phyloP scores from a whole-genome alignment of 53 echinoderm and acorn worm genomes.

The Astropecten irregularis region DNA sequence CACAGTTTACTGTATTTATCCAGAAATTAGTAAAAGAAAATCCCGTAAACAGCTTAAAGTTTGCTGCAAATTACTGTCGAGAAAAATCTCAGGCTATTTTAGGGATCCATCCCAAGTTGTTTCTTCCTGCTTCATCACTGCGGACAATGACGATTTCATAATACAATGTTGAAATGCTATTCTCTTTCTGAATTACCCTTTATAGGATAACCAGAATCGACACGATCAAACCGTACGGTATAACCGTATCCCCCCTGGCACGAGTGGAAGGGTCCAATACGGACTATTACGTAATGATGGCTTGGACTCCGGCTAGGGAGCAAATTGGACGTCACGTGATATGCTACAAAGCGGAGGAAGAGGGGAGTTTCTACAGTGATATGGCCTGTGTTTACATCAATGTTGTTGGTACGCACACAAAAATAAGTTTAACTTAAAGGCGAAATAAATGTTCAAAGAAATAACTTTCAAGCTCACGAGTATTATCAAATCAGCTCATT shows the following conservation, averaged over 20 bases:
- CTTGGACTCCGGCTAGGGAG: slow-evolving; percentile 44
- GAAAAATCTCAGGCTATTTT: no score
- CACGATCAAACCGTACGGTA: slow-evolving; percentile 44
- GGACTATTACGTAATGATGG: slow-evolving; percentile 19
- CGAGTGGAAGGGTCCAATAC: slow-evolving; percentile 14
- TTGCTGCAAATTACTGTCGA: no score
- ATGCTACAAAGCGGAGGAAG: slow-evolving; percentile 44
- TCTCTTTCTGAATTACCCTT: neutral
- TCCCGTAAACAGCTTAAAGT: no score
- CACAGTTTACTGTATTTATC: no score
- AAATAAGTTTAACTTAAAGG: neutral
- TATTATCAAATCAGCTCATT: no score
- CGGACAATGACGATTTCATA: no score
- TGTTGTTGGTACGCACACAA: slow-evolving; percentile 40
- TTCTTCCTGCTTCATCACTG: no score
- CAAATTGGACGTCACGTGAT: slow-evolving; percentile 48
- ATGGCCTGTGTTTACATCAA: slow-evolving; percentile 50
- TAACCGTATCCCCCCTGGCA: slow-evolving; percentile 7
- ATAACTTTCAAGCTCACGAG: neutral
- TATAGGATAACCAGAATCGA: slow-evolving; percentile 18
- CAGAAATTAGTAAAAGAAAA: no score
- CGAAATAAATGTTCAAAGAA: neutral
- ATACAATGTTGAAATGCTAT: no score
- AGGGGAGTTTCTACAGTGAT: slow-evolving; percentile 35
- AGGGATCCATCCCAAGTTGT: no score